These are phyloP conservation scores for Halcyon leucocephala DNA, from an alignment of 2,797 vertebrate species.

Conservation along the genomic window DNA sequence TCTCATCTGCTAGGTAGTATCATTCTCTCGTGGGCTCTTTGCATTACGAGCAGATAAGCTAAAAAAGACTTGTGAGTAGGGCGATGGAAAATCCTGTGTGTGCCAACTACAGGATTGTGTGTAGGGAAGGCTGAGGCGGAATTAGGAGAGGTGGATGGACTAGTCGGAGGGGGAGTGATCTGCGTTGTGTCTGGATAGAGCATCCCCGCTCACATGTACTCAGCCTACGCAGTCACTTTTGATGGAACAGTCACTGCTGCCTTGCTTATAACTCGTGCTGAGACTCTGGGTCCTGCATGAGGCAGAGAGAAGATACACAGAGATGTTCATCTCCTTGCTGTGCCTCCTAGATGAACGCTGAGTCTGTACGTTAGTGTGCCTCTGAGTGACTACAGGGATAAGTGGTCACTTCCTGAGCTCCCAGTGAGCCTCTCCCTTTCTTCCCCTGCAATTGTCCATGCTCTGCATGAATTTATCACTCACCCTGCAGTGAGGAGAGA, in stretches of 20 bases:
- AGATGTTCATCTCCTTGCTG: not conserved
- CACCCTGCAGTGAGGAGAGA: constrained; percentile 37
- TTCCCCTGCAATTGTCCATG: constrained; percentile 32
- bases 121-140: not conserved
- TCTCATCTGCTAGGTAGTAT: not conserved
- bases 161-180: not conserved
- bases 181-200: not conserved
- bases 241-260: not conserved
- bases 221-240: not conserved
- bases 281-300: not conserved
- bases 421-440: not conserved
- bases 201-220: not conserved
- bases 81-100: not conserved
- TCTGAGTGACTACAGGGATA: not conserved
- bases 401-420: not conserved
- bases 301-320: not conserved
- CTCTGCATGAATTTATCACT: constrained; percentile 49
- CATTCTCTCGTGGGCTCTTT: not conserved
- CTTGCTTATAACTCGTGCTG: not conserved
- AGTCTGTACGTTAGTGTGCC: not conserved
- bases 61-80: not conserved
- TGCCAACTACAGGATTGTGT: not conserved
- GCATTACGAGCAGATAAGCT: not conserved
- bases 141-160: not conserved
- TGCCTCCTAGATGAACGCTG: not conserved